A percentile compares a stretch with the other conserved stretches of the same genome.
Conservation (phyloP, 2,888 invertebrate genomes). For the Drosophila dives region DNA sequence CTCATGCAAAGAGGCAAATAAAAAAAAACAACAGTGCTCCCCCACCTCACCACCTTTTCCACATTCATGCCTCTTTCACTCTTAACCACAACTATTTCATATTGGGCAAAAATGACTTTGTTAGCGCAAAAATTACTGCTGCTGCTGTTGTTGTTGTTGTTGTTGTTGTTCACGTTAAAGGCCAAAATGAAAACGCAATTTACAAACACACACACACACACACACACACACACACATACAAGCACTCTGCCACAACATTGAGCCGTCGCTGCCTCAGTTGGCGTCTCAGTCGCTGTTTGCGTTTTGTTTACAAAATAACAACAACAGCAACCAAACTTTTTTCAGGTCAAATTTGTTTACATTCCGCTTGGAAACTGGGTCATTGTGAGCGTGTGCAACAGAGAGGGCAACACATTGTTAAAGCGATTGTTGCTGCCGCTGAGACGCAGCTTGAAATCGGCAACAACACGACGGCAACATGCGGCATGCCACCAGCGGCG, state of each 20-base stretch:
- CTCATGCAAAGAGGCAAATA: constrained; percentile 41
- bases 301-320: constrained; percentile 80
- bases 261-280: constrained; percentile 52
- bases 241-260: constrained; percentile 36
- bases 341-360: constrained; percentile 84
- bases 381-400: constrained; percentile 77
- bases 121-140: constrained; percentile 56
- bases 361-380: constrained; percentile 82
- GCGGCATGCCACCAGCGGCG: constrained; percentile 68
- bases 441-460: constrained; percentile 62
- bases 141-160: constrained; percentile 20
- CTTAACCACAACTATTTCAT: constrained; percentile 60
- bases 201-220: constrained; percentile 38
- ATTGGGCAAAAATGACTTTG: constrained; percentile 73
- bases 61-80: not conserved
- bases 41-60: not conserved
- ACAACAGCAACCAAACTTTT: constrained; percentile 64
- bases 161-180: constrained; percentile 58
- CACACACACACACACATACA: constrained; percentile 35
- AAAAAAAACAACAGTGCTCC: not conserved
- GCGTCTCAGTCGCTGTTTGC: constrained; percentile 55
- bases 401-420: constrained; percentile 41
- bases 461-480: constrained; percentile 57
- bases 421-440: constrained; percentile 57
- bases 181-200: constrained; percentile 71